Evolutionary conservation across 2,888 invertebrate genomes (phyloP).

Genomic region (Thysanoteuthis rhombus): DNA sequence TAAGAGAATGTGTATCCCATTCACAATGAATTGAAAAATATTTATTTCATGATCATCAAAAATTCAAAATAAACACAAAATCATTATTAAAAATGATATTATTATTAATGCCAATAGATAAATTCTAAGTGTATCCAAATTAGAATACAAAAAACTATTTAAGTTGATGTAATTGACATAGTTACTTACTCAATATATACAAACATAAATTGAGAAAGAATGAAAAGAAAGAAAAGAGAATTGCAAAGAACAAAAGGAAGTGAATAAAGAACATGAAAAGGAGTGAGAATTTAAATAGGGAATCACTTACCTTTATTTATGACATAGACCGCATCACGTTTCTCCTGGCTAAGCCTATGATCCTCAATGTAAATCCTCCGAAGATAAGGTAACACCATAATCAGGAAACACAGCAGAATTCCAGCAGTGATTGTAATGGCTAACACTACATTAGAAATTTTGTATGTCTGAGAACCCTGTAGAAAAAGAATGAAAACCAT

Average conservation of each 20-base stretch:
- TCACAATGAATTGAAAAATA: too few relatives aligned
- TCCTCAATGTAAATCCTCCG: constrained; percentile 31
- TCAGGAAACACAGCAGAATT: constrained; percentile 28
- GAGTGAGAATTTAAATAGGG: neutral
- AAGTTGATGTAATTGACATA: too few relatives aligned
- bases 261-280: neutral
- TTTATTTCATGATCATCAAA: too few relatives aligned
- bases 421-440: constrained; percentile 29
- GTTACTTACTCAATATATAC: too few relatives aligned
- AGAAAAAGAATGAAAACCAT: neutral
- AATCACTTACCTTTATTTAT: constrained; percentile 30
- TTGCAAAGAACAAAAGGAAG: neutral
- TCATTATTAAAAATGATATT: too few relatives aligned
- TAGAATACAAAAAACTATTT: too few relatives aligned
- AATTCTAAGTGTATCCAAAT: too few relatives aligned
- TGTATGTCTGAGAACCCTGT: constrained; percentile 16
- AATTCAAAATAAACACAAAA: too few relatives aligned
- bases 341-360: constrained; percentile 27
- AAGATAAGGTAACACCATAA: constrained; percentile 31
- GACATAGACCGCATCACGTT: constrained; percentile 20
- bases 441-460: constrained; percentile 25
- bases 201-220: neutral
- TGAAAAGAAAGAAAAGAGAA: neutral
- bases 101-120: too few relatives aligned
- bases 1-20: too few relatives aligned